These are phyloP conservation scores for Dasysyrphus albostriatus DNA, from an alignment of 2,888 invertebrate genomes.

Conservation along the genomic window DNA sequence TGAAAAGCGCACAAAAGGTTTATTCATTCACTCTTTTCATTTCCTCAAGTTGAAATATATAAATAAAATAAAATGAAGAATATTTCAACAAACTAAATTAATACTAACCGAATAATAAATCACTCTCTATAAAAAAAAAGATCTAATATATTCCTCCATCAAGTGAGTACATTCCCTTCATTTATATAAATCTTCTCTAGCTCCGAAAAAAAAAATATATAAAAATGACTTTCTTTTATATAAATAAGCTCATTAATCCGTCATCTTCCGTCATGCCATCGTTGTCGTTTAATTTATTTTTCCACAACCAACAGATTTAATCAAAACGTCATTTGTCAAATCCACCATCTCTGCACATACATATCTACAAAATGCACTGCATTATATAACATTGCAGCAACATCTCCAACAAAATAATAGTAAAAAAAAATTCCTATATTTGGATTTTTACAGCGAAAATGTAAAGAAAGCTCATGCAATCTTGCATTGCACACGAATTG, in stretches of 20 bases:
- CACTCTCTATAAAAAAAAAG: slow-evolving; percentile 8
- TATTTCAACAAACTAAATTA: neutral
- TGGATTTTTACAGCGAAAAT: slow-evolving; percentile 38
- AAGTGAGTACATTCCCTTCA: neutral
- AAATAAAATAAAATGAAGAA: neutral
- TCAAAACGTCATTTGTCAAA: slow-evolving; percentile 74
- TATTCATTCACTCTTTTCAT: neutral
- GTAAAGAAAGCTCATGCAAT: slow-evolving; percentile 72
- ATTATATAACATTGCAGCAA: slow-evolving; percentile 3
- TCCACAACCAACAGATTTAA: slow-evolving; percentile 68
- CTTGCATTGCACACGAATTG: slow-evolving; percentile 67
- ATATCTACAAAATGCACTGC: slow-evolving; percentile 25
- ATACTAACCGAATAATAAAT: neutral
- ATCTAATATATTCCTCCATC: slow-evolving; percentile 3
- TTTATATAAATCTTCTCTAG: neutral
- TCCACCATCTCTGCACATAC: slow-evolving; percentile 28
- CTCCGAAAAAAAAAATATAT: neutral
- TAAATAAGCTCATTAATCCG: slow-evolving; percentile 37
- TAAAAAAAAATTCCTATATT: neutral
- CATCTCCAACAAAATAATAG: slow-evolving; percentile 4
- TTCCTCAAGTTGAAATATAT: neutral
- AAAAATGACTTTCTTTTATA: slow-evolving; percentile 30
- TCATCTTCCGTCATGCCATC: slow-evolving; percentile 43
- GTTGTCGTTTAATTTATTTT: slow-evolving; percentile 61
- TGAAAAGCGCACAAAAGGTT: neutral